Evolutionary conservation across 2,113 vertebrate genomes (phyloP), one percentile per base, ranked within the genome.

Genomic region (Dolichallabes microphthalmus): DNA sequence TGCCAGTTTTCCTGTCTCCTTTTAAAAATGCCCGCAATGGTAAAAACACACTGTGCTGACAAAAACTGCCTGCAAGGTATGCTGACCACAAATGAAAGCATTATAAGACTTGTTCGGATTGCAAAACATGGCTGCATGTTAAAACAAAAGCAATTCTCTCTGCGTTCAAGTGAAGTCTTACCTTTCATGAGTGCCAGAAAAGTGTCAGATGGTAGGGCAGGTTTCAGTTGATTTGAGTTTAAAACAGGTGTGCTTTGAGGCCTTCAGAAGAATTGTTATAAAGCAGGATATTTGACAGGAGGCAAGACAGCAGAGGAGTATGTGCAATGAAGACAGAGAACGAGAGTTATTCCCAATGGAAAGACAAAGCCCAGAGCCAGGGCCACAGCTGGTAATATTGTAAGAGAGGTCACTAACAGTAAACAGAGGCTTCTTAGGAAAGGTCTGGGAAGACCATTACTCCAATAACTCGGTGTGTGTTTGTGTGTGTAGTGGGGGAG

Each of bases 321-420:
- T 17, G 14, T 50, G 50, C 52, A 64, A 69, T 64, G 64, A 82
- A 68, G 66, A 66, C 52, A 78, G 53, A 78, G 82, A 77, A 69
- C 52, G 53, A 82, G 52, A 77, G 84, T 75, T 66, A 63, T 84
- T 91, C 92, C 91, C 93, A 53, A 80, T 86, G 90, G 92, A 91
- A 91, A 90, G 92, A 93, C 92, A 92, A 90, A 95, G 94, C 91
- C 91, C 88, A 91, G 89, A 80, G 86, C 91, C 90, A 90, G 89
- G 88, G 90, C 84, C 80, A 86, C 95, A 94, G 95, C 94, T 95
- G 95, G 91, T 94, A 93, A 94, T 93, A 93, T 93, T 92, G 92
- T 92, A 88, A 89, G 91, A 93, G 90, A 93, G 93, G 92, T 94
- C 93, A 88, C 88, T 92, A 88, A 90, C 91, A 91, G 92, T 95